Conservation (phyloP, 2,797 vertebrate genomes). For the Atherinosoma microstoma region DNA sequence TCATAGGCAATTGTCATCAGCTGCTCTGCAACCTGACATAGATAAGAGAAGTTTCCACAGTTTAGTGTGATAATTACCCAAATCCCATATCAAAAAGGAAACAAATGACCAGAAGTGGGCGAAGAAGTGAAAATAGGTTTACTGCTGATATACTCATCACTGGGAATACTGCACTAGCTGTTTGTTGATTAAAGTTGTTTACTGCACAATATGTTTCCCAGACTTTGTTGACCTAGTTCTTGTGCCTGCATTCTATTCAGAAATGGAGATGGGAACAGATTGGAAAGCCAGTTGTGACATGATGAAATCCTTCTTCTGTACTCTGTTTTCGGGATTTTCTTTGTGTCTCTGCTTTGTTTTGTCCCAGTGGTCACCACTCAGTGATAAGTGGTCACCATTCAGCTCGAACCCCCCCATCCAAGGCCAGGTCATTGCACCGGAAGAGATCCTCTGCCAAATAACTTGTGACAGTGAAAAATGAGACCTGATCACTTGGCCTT, state of each 20-base stretch:
- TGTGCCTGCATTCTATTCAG: conserved; percentile 35
- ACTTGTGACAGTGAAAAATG: conserved; percentile 38
- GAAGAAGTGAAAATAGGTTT: conserved; percentile 28
- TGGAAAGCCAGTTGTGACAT: conserved; percentile 17
- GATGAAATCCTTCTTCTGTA: conserved; percentile 21
- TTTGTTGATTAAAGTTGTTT: conserved; percentile 62
- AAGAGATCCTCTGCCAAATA: conserved; percentile 27
- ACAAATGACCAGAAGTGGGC: conserved; percentile 34
- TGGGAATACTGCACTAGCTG: conserved; percentile 33
- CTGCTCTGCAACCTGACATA: conserved; percentile 90
- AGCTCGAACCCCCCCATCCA: neutral
- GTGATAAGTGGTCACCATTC: conserved; percentile 29
- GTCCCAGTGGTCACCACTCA: conserved; percentile 30
- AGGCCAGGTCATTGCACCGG: conserved; percentile 17
- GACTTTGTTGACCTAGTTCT: conserved; percentile 59
- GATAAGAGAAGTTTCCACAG: conserved; percentile 16
- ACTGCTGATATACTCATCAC: conserved; percentile 24
- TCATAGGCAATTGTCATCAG: conserved; percentile 96
- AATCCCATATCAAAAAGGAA: conserved; percentile 28
- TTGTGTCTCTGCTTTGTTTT: conserved; percentile 22
- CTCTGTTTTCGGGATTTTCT: conserved; percentile 21
- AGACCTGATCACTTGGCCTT: conserved; percentile 42
- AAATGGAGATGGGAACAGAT: neutral
- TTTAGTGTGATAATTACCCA: conserved; percentile 1
- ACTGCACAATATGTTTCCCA: conserved; percentile 42